These are phyloP conservation scores for Ctena decussata DNA, from an alignment of 2,888 invertebrate species.

Conservation along the genomic window DNA sequence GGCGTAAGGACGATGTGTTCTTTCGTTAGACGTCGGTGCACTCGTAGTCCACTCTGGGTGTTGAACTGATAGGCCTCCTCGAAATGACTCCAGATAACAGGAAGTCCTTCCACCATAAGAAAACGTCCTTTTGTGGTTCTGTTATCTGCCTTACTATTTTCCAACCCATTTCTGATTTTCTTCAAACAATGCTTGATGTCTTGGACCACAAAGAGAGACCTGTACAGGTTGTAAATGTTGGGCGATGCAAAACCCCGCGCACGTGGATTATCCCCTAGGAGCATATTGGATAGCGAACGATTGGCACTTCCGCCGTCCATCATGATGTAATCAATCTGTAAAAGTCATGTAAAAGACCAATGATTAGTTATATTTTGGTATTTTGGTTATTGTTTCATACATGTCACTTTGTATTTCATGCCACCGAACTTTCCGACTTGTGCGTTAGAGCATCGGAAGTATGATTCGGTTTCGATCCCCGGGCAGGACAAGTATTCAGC, in stretches of 20 bases:
- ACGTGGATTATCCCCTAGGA: conserved; percentile 21
- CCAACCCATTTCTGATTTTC: conserved; percentile 51
- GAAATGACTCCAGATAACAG: conserved; percentile 55
- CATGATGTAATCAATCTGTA: conserved; percentile 60
- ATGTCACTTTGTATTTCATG: too few relatives aligned
- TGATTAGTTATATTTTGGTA: too few relatives aligned
- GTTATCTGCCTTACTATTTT: conserved; percentile 34
- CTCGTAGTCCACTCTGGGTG: conserved; percentile 40
- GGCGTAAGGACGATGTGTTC: conserved; percentile 49
- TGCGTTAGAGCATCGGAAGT: too few relatives aligned
- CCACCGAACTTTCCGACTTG: too few relatives aligned
- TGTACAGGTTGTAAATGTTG: conserved; percentile 16
- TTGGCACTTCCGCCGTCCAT: conserved; percentile 63
- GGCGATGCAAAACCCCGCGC: conserved; percentile 10
- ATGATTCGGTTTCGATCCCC: too few relatives aligned
- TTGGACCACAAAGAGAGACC: conserved; percentile 18
- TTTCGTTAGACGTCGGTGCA: conserved; percentile 47
- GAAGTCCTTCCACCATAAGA: conserved; percentile 17
- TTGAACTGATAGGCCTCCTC: conserved; percentile 32
- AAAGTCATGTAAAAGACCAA: too few relatives aligned
- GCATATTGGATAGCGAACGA: conserved; percentile 39
- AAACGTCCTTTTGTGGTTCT: conserved; percentile 29
- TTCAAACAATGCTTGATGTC: conserved; percentile 38
- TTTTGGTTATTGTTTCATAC: too few relatives aligned
- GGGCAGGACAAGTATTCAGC: too few relatives aligned